phyloP scores from a whole-genome alignment of 2,113 vertebrate genomes.

The Daubentonia madagascariensis region DNA sequence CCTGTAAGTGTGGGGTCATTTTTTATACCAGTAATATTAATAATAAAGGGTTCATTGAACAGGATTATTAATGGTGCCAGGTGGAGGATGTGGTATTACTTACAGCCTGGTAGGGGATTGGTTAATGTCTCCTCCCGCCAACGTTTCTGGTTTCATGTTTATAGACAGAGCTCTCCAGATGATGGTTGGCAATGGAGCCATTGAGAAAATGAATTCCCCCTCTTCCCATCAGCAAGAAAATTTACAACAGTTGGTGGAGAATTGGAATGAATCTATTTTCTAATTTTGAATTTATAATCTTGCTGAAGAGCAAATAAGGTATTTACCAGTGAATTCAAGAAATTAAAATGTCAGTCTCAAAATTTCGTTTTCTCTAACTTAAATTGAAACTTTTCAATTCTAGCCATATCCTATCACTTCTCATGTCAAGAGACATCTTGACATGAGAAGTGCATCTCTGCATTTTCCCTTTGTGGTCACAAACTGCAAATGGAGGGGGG shows the following conservation, averaged over 20 bases:
- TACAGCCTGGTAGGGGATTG: slow-evolving; percentile 73
- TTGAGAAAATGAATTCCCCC: slow-evolving; percentile 40
- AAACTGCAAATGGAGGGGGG: slow-evolving; percentile 30
- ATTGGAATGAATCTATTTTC: slow-evolving; percentile 68
- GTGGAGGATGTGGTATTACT: slow-evolving; percentile 76
- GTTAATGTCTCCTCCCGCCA: slow-evolving; percentile 71
- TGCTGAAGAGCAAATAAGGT: slow-evolving; percentile 39
- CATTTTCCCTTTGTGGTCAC: slow-evolving; percentile 57
- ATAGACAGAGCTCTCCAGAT: slow-evolving; percentile 66
- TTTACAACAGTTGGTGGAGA: slow-evolving; percentile 66
- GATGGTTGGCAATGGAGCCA: slow-evolving; percentile 53
- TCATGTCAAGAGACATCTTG: not conserved
- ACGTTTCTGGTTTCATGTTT: slow-evolving; percentile 67
- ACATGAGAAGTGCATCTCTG: not conserved
- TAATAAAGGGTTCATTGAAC: slow-evolving; percentile 77
- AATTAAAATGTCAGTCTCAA: slow-evolving; percentile 39
- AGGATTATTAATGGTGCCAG: slow-evolving; percentile 79
- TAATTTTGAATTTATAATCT: slow-evolving; percentile 62
- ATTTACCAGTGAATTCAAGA: slow-evolving; percentile 65
- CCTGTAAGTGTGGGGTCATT: slow-evolving; percentile 79
- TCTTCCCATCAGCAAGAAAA: slow-evolving; percentile 65
- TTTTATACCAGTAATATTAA: slow-evolving; percentile 76
- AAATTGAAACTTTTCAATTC: not conserved
- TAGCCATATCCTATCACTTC: slow-evolving; percentile 29
- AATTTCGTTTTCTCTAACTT: slow-evolving; percentile 11